Evolutionary conservation across 2,113 vertebrate genomes (phyloP).

Genomic region (Antechinus stuartii): DNA sequence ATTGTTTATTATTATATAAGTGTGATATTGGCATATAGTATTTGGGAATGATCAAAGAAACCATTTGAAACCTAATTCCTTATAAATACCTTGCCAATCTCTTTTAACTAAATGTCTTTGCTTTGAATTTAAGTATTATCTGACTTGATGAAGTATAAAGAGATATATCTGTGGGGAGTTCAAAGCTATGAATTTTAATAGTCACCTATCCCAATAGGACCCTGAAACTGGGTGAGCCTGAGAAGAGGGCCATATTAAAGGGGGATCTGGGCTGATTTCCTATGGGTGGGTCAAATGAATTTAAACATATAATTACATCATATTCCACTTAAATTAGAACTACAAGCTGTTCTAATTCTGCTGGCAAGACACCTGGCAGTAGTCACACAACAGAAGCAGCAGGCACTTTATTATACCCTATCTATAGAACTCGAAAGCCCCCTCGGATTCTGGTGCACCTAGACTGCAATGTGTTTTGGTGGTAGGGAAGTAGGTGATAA

Average conservation of each 20-base stretch:
- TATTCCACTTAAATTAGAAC: neutral
- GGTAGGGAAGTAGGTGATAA: conserved; percentile 96
- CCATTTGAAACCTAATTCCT: neutral
- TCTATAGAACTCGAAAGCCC: conserved; percentile 90
- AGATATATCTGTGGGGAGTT: neutral
- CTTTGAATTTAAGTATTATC: neutral
- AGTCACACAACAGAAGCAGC: neutral
- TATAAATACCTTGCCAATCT: neutral
- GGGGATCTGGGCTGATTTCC: neutral
- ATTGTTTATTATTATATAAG: neutral
- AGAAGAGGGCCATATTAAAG: neutral
- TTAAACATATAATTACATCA: neutral
- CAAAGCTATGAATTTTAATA: neutral
- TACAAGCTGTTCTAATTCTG: neutral
- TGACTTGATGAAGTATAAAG: neutral
- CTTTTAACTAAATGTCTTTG: neutral
- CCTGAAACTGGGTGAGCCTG: neutral
- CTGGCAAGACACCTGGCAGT: neutral
- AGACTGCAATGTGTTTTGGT: conserved; percentile 98
- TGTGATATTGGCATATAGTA: neutral
- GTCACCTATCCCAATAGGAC: neutral
- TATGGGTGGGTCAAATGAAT: neutral
- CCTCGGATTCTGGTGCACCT: conserved; percentile 98
- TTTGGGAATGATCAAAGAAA: neutral
- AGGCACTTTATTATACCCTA: neutral